These are phyloP conservation scores for Alethe castanea DNA, from an alignment of 2,113 vertebrate genomes.

Conservation along the genomic window DNA sequence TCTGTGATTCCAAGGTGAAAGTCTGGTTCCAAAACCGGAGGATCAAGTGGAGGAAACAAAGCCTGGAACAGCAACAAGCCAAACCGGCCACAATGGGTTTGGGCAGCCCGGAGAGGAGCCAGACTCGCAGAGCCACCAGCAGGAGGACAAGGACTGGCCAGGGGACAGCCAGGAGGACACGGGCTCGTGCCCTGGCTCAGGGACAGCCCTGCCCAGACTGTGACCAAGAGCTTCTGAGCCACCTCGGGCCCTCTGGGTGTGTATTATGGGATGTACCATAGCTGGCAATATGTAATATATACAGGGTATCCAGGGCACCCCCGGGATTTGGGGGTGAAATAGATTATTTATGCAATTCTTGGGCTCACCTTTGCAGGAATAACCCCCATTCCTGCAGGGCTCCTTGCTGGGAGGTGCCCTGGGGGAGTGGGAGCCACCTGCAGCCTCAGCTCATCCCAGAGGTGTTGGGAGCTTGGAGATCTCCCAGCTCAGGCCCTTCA, in stretches of 20 bases:
- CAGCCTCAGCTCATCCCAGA: neutral
- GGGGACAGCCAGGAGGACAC: conserved; percentile 16
- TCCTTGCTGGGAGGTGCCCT: neutral
- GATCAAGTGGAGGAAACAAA: conserved; percentile 75
- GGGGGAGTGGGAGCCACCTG: neutral
- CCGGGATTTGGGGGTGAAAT: neutral
- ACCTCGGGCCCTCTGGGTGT: accelerated
- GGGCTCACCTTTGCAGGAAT: neutral
- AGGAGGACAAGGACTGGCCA: conserved; percentile 71
- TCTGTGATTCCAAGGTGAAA: conserved; percentile 55
- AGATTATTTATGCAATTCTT: neutral
- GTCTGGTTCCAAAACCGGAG: conserved; percentile 76
- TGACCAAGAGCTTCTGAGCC: neutral
- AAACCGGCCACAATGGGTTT: neutral
- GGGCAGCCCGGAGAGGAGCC: neutral
- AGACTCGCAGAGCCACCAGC: neutral
- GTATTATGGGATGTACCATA: neutral
- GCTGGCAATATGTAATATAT: neutral
- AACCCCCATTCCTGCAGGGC: accelerated
- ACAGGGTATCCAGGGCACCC: neutral
- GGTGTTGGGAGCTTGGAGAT: neutral
- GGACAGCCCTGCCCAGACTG: neutral
- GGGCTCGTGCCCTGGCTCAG: neutral
- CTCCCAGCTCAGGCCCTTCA: neutral
- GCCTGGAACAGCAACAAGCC: conserved; percentile 62